A percentile compares a stretch with the other conserved stretches of the same genome.
These are phyloP conservation scores for Leucoptera coffeella DNA, from an alignment of 2,888 invertebrate species.

Conservation along the genomic window DNA sequence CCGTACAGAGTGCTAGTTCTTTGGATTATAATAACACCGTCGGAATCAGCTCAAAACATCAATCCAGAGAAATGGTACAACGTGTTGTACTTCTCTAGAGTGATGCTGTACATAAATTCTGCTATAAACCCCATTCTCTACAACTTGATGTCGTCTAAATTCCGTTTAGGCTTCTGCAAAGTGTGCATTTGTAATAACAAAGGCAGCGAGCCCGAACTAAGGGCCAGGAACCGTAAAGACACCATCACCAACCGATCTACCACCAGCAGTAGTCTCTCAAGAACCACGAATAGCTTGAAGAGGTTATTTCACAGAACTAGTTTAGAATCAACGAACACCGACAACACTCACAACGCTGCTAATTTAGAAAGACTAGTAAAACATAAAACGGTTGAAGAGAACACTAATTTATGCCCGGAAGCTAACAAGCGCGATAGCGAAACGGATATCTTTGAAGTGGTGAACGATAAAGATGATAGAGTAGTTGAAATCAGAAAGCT, in stretches of 20 bases:
- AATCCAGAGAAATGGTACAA: constrained; percentile 77
- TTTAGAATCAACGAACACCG: constrained; percentile 20
- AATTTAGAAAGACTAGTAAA: too few species aligned
- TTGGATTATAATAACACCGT: constrained; percentile 74
- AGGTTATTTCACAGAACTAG: constrained; percentile 42
- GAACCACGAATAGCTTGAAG: constrained; percentile 53
- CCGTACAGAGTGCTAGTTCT: constrained; percentile 79
- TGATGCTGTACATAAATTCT: constrained; percentile 85
- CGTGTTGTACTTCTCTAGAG: constrained; percentile 75
- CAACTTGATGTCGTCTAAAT: constrained; percentile 87
- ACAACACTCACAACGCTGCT: constrained; percentile 14
- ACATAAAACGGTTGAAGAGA: too few species aligned
- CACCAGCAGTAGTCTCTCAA: constrained; percentile 54
- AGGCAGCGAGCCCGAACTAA: constrained; percentile 24
- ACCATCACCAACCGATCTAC: constrained; percentile 58
- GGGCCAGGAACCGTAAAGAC: constrained; percentile 27
- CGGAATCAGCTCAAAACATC: constrained; percentile 60
- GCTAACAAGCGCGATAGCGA: too few species aligned
- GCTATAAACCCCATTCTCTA: constrained; percentile 90
- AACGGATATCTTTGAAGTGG: constrained; percentile 22
- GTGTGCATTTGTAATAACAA: constrained; percentile 56
- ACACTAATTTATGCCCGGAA: too few species aligned
- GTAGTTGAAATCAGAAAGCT: constrained; percentile 10
- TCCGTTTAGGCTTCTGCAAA: constrained; percentile 71
- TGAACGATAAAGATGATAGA: constrained; percentile 12